Evolutionary conservation across 2,888 invertebrate species (phyloP).

Genomic region (Cantharis rufa): DNA sequence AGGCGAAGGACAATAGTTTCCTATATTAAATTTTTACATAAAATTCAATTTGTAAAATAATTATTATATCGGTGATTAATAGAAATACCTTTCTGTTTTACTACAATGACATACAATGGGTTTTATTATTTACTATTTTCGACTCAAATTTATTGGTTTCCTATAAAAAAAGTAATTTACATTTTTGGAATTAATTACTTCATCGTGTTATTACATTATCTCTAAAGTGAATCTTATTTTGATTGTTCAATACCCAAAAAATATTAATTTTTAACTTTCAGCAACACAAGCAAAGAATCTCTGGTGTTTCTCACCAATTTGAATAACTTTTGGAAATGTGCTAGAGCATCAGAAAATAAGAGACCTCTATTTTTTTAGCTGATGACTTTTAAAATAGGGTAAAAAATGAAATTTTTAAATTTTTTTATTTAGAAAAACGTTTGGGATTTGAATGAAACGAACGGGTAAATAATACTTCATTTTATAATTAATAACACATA

Average conservation of each 20-base stretch:
- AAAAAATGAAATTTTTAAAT: too few species aligned
- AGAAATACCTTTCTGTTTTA: not conserved
- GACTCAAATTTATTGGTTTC: constrained; percentile 8
- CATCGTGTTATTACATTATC: not conserved
- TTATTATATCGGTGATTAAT: not conserved
- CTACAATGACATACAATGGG: not conserved
- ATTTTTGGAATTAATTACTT: not conserved
- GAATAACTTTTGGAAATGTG: too few species aligned
- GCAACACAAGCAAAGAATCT: too few species aligned
- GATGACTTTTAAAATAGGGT: too few species aligned
- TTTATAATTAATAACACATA: too few species aligned
- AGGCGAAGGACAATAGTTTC: not conserved
- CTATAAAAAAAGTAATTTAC: constrained; percentile 3
- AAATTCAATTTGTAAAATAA: not conserved
- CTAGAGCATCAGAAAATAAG: too few species aligned
- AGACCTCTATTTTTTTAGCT: too few species aligned
- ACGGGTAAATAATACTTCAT: too few species aligned
- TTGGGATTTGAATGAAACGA: too few species aligned
- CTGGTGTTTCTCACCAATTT: too few species aligned
- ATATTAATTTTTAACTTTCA: not conserved
- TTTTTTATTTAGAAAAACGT: too few species aligned
- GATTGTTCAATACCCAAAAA: not conserved
- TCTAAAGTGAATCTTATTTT: not conserved
- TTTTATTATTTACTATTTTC: not conserved
- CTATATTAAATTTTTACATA: not conserved